Conservation (phyloP, 2,797 vertebrate genomes). For the Enteromius afrohamiltoni region DNA sequence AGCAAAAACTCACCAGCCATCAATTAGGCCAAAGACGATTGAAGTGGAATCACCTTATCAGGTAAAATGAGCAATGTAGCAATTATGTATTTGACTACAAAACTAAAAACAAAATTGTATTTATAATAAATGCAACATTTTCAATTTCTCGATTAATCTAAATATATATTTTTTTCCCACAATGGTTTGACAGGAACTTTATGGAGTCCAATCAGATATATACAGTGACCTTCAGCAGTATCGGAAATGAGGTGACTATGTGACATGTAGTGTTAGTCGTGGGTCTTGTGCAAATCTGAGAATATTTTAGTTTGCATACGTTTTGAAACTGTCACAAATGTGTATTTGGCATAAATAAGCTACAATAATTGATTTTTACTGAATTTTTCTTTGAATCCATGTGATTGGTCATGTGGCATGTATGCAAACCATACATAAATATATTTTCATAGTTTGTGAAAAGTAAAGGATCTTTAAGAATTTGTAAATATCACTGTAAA, state of each 20-base stretch:
- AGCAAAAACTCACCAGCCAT: slow-evolving; percentile 62
- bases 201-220: slow-evolving; percentile 79
- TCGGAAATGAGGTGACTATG: slow-evolving; percentile 68
- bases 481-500: neutral
- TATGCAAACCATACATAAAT: neutral
- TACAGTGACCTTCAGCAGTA: slow-evolving; percentile 80
- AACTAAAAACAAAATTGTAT: neutral
- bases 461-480: neutral
- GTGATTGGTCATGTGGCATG: neutral
- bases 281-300: neutral
- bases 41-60: slow-evolving; percentile 81
- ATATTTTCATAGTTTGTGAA: slow-evolving; percentile 4
- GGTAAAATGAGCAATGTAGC: slow-evolving; percentile 63
- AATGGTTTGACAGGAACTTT: slow-evolving; percentile 75
- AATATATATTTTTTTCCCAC: neutral
- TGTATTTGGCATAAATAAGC: slow-evolving; percentile 14
- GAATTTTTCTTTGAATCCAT: neutral
- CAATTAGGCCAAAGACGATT: slow-evolving; percentile 66
- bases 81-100: neutral
- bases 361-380: slow-evolving; percentile 6
- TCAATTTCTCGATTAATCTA: neutral
- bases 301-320: neutral
- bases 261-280: neutral
- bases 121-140: neutral
- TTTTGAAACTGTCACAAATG: neutral